Percentiles rank a stretch among this genome's conserved stretches.
These are phyloP conservation scores for Folsomia manolachei DNA, from an alignment of 2,888 invertebrate species.

Conservation along the genomic window DNA sequence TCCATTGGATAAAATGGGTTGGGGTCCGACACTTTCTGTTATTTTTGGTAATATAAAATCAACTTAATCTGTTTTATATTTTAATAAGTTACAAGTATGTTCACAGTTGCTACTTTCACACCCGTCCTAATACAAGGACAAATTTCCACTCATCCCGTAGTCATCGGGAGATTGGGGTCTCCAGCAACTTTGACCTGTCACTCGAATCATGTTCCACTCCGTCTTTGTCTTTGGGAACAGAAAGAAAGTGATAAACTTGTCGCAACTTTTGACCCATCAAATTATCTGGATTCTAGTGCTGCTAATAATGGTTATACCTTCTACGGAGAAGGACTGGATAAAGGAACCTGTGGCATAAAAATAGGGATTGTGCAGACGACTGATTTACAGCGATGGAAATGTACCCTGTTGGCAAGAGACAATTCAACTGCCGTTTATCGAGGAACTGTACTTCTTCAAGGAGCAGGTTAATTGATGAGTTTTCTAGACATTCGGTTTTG, in stretches of 20 bases:
- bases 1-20: too few species aligned
- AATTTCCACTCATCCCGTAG: slow-evolving; percentile 2
- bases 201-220: neutral
- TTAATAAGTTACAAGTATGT: too few species aligned
- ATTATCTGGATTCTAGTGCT: neutral
- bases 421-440: neutral
- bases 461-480: neutral
- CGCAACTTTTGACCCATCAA: neutral
- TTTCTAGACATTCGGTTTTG: too few species aligned
- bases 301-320: neutral
- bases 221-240: neutral
- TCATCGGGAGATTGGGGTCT: neutral
- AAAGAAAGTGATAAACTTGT: slow-evolving; percentile 4
- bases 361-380: neutral
- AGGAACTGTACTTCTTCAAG: neutral
- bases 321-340: neutral
- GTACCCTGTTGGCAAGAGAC: neutral
- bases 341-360: neutral
- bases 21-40: too few species aligned
- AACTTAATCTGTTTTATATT: too few species aligned
- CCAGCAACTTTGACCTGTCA: neutral
- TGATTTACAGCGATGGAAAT: neutral
- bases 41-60: too few species aligned
- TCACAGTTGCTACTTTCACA: too few species aligned
- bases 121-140: neutral